Percentiles rank a stretch among this genome's conserved stretches.
Evolutionary conservation across 2,113 vertebrate genomes (phyloP).

Genomic region (Leucopsar rothschildi): DNA sequence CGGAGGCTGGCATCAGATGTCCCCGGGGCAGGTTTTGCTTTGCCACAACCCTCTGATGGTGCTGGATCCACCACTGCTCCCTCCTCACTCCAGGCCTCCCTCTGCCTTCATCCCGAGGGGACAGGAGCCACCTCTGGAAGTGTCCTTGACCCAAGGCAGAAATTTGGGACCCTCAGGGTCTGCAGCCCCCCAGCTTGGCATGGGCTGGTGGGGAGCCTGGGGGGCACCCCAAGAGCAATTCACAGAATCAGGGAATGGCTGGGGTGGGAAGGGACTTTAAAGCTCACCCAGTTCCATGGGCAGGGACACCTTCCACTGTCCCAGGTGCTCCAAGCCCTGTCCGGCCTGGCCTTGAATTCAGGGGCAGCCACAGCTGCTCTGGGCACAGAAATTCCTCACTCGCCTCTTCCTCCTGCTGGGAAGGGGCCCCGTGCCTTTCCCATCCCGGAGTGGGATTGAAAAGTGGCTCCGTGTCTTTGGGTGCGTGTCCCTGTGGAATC

Average conservation of each 20-base stretch:
- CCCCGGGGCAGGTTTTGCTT: accelerated
- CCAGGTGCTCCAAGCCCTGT: accelerated
- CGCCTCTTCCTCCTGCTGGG: background rate
- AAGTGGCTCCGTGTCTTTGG: background rate
- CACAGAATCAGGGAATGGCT: background rate
- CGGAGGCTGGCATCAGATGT: background rate
- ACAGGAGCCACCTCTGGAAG: background rate
- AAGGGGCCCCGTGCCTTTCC: background rate
- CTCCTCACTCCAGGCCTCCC: accelerated
- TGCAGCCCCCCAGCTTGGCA: background rate
- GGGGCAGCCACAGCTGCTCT: background rate
- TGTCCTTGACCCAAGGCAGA: background rate
- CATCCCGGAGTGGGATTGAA: background rate
- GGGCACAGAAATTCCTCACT: background rate
- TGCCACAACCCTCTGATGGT: background rate
- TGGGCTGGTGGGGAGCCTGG: background rate
- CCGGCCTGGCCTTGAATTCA: background rate
- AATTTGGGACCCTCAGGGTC: background rate
- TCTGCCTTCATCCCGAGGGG: background rate
- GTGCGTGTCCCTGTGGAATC: background rate
- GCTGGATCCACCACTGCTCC: background rate
- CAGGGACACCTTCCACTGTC: background rate
- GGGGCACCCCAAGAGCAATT: background rate
- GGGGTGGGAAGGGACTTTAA: background rate
- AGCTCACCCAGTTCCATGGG: background rate